phyloP scores from a whole-genome alignment of 2,888 invertebrate genomes.

The Poecilus cupreus region DNA sequence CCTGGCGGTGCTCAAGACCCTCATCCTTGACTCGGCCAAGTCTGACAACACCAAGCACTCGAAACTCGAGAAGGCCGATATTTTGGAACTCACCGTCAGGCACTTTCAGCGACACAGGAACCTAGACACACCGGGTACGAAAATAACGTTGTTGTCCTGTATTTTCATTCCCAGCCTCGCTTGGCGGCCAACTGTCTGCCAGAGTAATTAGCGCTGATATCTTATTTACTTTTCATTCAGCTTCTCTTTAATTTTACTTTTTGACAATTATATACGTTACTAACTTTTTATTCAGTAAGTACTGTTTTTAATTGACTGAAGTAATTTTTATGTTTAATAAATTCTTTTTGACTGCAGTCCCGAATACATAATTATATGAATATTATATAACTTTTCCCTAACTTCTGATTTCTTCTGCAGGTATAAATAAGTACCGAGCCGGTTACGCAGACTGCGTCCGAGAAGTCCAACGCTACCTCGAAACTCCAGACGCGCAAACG shows the following conservation, averaged over 20 bases:
- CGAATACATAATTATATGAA: no score
- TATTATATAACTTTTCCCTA: no score
- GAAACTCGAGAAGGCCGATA: constrained; percentile 90
- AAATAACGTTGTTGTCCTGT: constrained; percentile 21
- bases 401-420: constrained; percentile 63
- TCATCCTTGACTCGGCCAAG: constrained; percentile 82
- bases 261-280: not conserved
- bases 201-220: no score
- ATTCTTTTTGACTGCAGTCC: no score
- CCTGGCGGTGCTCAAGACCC: constrained; percentile 81
- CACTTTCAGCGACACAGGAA: constrained; percentile 86
- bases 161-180: not conserved
- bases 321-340: no score
- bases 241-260: not conserved
- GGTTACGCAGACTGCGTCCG: constrained; percentile 81
- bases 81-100: constrained; percentile 87
- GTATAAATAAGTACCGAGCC: constrained; percentile 79
- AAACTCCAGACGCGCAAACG: constrained; percentile 78
- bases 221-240: no score
- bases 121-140: constrained; percentile 76
- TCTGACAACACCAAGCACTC: constrained; percentile 83
- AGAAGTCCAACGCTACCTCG: constrained; percentile 78
- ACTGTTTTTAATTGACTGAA: no score
- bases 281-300: no score
- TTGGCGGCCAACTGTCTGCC: no score